A percentile compares a stretch with the other conserved stretches of the same genome.
Evolutionary conservation across 2,113 vertebrate species (phyloP).

Genomic region (Tachuris rubrigastra): DNA sequence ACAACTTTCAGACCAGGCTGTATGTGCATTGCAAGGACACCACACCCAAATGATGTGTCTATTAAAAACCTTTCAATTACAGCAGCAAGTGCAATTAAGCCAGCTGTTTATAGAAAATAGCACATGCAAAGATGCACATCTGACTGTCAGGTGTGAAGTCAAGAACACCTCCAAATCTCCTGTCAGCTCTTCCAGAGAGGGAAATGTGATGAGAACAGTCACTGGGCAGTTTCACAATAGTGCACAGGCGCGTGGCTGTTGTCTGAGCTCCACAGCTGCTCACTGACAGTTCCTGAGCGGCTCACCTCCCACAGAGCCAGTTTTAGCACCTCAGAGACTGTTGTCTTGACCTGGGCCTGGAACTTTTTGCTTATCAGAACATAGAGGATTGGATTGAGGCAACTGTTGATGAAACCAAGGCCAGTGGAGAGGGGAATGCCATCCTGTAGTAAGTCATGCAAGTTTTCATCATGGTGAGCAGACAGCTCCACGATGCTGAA

Average conservation of each 20-base stretch:
- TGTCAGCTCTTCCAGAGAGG: background rate
- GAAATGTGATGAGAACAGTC: background rate
- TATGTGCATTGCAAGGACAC: background rate
- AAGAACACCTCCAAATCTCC: background rate
- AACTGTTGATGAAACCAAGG: slow-evolving; percentile 94
- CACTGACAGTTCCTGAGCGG: slow-evolving; percentile 83
- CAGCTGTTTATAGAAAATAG: slow-evolving; percentile 7
- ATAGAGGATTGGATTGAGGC: slow-evolving; percentile 93
- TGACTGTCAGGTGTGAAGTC: background rate
- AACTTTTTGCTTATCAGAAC: slow-evolving; percentile 88
- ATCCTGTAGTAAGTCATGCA: slow-evolving; percentile 75
- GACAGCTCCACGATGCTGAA: slow-evolving; percentile 90
- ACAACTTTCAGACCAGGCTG: background rate
- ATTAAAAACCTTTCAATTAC: background rate
- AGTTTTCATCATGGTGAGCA: slow-evolving; percentile 72
- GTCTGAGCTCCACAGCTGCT: slow-evolving; percentile 73
- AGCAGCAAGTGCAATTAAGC: slow-evolving; percentile 1
- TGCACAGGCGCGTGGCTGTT: background rate
- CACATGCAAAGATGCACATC: background rate
- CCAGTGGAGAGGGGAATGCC: slow-evolving; percentile 89
- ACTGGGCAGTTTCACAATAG: slow-evolving; percentile 65
- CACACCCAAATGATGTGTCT: background rate
- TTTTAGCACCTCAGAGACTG: slow-evolving; percentile 86
- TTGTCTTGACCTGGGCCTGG: slow-evolving; percentile 77
- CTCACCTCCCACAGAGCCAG: slow-evolving; percentile 85